Percentiles rank a stretch among this genome's conserved stretches.
Conservation (phyloP, 2,797 vertebrate genomes). For the Peromyscus eremicus region DNA sequence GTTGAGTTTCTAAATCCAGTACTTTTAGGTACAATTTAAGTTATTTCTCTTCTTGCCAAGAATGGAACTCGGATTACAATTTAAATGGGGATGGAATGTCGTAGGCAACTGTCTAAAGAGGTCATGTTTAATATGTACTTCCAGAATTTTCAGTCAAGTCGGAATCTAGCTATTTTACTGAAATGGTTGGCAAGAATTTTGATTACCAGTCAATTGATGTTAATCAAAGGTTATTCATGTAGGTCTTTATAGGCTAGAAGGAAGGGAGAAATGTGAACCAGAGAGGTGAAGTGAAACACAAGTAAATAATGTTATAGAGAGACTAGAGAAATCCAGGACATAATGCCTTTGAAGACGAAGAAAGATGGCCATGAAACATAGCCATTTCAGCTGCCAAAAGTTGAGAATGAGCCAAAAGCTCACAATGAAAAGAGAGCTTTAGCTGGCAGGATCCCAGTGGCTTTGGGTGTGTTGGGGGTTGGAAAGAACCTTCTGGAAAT, state of each 20-base stretch:
- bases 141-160: neutral
- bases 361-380: neutral
- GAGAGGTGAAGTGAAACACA: neutral
- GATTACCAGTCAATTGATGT: neutral
- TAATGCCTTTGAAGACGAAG: neutral
- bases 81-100: neutral
- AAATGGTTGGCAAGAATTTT: neutral
- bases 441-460: neutral
- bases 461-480: neutral
- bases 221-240: neutral
- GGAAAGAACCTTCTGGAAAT: neutral
- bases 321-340: neutral
- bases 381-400: neutral
- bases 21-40: conserved; percentile 12
- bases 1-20: neutral
- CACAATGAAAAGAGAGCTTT: neutral
- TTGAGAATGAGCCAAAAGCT: neutral
- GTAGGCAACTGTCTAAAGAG: neutral
- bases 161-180: neutral
- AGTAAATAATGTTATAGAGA: neutral
- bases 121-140: accelerated
- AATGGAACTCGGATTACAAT: neutral
- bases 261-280: neutral
- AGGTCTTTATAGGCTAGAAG: neutral
- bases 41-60: neutral